A percentile compares a stretch with the other conserved stretches of the same genome.
Conservation (phyloP, 2,113 vertebrate species). For the Varanus salvator region DNA sequence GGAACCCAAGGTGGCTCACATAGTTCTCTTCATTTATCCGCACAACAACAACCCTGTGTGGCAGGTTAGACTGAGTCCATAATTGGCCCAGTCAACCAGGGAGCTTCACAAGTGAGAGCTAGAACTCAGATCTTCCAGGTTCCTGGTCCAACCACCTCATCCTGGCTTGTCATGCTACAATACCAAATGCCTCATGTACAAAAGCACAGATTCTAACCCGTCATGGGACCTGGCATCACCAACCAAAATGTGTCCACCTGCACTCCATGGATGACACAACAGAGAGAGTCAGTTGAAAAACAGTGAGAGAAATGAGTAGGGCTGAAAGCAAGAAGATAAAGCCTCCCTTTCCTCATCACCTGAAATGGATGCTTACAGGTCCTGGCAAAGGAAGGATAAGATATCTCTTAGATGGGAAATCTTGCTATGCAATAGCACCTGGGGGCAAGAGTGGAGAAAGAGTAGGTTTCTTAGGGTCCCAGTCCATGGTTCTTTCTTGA, state of each 20-base stretch:
- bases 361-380: neutral
- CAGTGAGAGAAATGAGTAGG: neutral
- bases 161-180: too few relatives aligned
- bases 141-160: too few relatives aligned
- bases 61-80: too few relatives aligned
- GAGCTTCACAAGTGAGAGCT: too few relatives aligned
- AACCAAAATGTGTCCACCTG: rapidly evolving
- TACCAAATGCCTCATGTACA: too few relatives aligned
- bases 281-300: neutral
- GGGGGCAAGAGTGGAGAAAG: neutral
- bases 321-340: too few relatives aligned
- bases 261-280: neutral
- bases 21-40: too few relatives aligned
- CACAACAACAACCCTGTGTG: too few relatives aligned
- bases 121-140: too few relatives aligned
- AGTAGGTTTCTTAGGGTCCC: neutral
- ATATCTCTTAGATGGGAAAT: neutral
- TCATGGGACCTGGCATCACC: rapidly evolving
- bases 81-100: too few relatives aligned
- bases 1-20: too few relatives aligned
- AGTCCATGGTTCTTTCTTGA: neutral
- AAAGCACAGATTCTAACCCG: neutral
- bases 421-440: neutral
- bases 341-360: neutral
- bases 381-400: neutral